Conservation (phyloP, 2,888 invertebrate species). For the Apodemia zela region DNA sequence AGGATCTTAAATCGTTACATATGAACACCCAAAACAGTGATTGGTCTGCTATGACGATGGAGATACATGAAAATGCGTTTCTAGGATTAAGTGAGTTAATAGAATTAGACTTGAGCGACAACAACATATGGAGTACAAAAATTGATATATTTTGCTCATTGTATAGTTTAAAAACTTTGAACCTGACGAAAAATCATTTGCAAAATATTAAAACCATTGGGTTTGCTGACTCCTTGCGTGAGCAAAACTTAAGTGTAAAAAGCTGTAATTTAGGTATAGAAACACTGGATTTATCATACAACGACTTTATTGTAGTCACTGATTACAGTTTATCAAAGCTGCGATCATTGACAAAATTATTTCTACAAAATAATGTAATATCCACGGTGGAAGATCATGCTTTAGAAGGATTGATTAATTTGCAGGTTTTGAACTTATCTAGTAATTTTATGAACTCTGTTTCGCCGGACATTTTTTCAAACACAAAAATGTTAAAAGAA, state of each 20-base stretch:
- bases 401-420: slow-evolving; percentile 83
- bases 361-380: slow-evolving; percentile 88
- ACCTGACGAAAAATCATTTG: slow-evolving; percentile 88
- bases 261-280: slow-evolving; percentile 86
- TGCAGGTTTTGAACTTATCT: slow-evolving; percentile 88
- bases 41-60: slow-evolving; percentile 89
- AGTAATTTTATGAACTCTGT: slow-evolving; percentile 88
- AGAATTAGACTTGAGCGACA: slow-evolving; percentile 85
- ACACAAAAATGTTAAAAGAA: slow-evolving; percentile 83
- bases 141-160: slow-evolving; percentile 86
- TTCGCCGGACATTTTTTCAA: slow-evolving; percentile 87
- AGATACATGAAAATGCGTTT: slow-evolving; percentile 85
- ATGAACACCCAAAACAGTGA: slow-evolving; percentile 88
- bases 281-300: slow-evolving; percentile 86
- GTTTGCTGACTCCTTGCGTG: slow-evolving; percentile 84
- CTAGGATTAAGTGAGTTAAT: slow-evolving; percentile 84
- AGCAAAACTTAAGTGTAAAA: slow-evolving; percentile 78
- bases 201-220: slow-evolving; percentile 88
- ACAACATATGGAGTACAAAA: slow-evolving; percentile 89
- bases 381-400: slow-evolving; percentile 86
- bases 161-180: slow-evolving; percentile 84
- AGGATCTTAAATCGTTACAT: slow-evolving; percentile 83
- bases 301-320: slow-evolving; percentile 85
- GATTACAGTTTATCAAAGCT: slow-evolving; percentile 86
- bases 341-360: slow-evolving; percentile 83